These are phyloP conservation scores for Rhingia rostrata DNA, from an alignment of 2,888 invertebrate genomes.

Conservation along the genomic window DNA sequence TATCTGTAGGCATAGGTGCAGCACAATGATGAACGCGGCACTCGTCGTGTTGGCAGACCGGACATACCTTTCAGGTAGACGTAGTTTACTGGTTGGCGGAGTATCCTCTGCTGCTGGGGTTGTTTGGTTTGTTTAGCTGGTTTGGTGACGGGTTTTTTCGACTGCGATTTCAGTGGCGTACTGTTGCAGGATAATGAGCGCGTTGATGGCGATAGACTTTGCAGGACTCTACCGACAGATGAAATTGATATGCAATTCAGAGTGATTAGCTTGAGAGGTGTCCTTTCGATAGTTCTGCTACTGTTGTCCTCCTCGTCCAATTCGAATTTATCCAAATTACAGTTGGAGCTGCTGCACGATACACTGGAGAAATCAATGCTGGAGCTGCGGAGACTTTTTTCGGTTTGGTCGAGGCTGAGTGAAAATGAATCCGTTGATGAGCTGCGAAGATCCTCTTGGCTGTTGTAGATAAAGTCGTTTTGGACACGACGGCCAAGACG, in stretches of 20 bases:
- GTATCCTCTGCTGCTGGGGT: constrained; percentile 87
- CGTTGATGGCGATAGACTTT: constrained; percentile 85
- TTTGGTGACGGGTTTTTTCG: constrained; percentile 49
- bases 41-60: constrained; percentile 90
- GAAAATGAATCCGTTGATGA: constrained; percentile 82
- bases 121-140: constrained; percentile 45
- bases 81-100: constrained; percentile 90
- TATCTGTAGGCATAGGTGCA: constrained; percentile 80
- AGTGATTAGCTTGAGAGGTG: constrained; percentile 78
- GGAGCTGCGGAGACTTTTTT: constrained; percentile 76
- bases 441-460: constrained; percentile 84
- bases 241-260: constrained; percentile 83
- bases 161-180: constrained; percentile 78
- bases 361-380: constrained; percentile 83
- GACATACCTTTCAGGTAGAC: constrained; percentile 92
- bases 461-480: constrained; percentile 80
- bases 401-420: constrained; percentile 79
- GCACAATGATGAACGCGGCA: constrained; percentile 86
- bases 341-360: constrained; percentile 85
- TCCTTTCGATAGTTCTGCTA: constrained; percentile 81
- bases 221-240: constrained; percentile 87
- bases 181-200: constrained; percentile 87
- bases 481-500: constrained; percentile 65
- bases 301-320: constrained; percentile 57
- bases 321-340: constrained; percentile 80